Conservation (phyloP, 1,140 invertebrate genomes). For the Bathynomus jamesi region DNA sequence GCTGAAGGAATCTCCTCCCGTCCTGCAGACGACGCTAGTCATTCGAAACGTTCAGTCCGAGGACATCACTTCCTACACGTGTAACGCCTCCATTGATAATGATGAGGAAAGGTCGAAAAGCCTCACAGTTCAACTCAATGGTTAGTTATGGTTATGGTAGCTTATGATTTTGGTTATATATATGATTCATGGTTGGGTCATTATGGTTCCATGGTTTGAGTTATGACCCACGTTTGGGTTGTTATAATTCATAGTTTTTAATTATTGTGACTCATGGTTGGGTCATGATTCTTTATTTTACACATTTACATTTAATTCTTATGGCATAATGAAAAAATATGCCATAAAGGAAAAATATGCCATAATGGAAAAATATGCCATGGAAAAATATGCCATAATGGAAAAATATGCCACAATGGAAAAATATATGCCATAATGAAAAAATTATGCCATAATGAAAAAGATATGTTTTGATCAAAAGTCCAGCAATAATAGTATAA, state of each 20-base stretch:
- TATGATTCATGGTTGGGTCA: too few relatives aligned
- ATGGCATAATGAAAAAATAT: too few relatives aligned
- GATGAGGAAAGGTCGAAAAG: conserved; percentile 28
- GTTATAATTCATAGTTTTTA: too few relatives aligned
- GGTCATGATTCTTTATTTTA: too few relatives aligned
- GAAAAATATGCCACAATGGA: too few relatives aligned
- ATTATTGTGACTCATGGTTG: too few relatives aligned
- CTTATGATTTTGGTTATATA: background rate
- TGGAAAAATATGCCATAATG: background rate
- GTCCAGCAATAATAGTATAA: background rate
- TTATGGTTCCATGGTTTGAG: too few relatives aligned
- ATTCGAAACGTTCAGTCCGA: conserved; percentile 9
- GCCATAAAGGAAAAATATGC: background rate
- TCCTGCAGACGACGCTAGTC: conserved; percentile 21
- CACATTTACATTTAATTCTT: too few relatives aligned
- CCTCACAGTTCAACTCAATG: conserved; percentile 29
- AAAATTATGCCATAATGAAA: background rate
- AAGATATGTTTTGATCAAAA: background rate
- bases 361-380: background rate
- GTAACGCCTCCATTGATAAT: conserved; percentile 32
- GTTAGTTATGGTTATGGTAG: background rate
- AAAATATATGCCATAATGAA: too few relatives aligned
- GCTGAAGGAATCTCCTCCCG: conserved; percentile 21
- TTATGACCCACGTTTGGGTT: too few relatives aligned
- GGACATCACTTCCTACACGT: conserved; percentile 27